Base-by-base conservation (phyloP, 2,888 invertebrate genomes). In the Xanthia togata region DNA sequence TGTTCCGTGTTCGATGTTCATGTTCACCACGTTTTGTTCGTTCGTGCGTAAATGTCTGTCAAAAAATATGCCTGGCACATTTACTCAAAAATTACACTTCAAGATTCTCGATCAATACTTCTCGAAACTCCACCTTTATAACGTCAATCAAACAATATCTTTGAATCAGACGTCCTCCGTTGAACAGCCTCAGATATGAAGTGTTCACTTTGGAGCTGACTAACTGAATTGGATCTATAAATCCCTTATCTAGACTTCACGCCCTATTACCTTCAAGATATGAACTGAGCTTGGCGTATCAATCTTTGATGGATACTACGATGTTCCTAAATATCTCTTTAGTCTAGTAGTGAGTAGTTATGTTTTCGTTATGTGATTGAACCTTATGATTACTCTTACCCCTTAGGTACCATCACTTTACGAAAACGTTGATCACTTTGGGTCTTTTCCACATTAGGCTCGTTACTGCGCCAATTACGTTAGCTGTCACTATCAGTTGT, bases 171-270 rank as follows among this genome's bases (percentile, higher is more conserved):
- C 35, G 8, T 53, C 59, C 20, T 63, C 65, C 20, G 12, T n/a
- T 62, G 63, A 57, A 69, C 38, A 38, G 57, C 64, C 47, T 57
- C 38, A 41, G 59, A 69, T 73, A 79, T 84, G 53, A 73, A 44
- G 23, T 70, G 31, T 4, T 38, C 55, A 76, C 72, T 85, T 84
- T 31, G 55, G 59, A 76, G n/a, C 76, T 55, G 70, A 50, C 73
- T 63, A 74, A 62, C 73, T 75, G 31, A 70, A 87, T 76, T 60
- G 72, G 65, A 35, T 53, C 69, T 68, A 76, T 87, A 80, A 71
- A 74, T 78, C 38, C 63, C 72, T 72, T 78, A 70, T 76, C 88
- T 78, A 76, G 85, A 75, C 80, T 87, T 86, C 50, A 78, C 78
- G 50, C 67, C 72, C 88, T 77, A 73, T 76, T 87, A 74, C 26